Percentiles rank a stretch among this genome's conserved stretches.
These are phyloP conservation scores for Decapterus maruadsi DNA, from an alignment of 2,797 vertebrate genomes.

Conservation along the genomic window DNA sequence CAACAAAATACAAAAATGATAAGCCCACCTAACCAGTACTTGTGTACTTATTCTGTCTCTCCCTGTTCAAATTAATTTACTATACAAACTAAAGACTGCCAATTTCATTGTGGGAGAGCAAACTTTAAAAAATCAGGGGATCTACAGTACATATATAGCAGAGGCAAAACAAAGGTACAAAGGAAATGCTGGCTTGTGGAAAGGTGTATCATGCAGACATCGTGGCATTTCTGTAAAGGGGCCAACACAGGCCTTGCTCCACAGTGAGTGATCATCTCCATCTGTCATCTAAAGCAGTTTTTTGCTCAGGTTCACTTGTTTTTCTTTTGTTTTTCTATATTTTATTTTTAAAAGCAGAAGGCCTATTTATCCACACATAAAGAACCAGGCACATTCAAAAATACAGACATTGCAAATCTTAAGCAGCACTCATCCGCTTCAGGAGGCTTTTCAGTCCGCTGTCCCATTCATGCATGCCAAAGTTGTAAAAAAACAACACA, in stretches of 20 bases:
- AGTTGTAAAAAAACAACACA: neutral
- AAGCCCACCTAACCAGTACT: slow-evolving; percentile 18
- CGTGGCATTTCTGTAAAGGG: slow-evolving; percentile 61
- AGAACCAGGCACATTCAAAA: slow-evolving; percentile 9
- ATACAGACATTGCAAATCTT: slow-evolving; percentile 46
- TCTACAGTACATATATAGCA: slow-evolving; percentile 10
- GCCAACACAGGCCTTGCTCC: slow-evolving; percentile 61
- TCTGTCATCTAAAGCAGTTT: slow-evolving; percentile 62
- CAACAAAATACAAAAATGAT: slow-evolving; percentile 30
- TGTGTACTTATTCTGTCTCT: neutral
- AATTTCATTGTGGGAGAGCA: no score
- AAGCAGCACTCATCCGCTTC: slow-evolving; percentile 43
- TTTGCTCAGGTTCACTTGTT: slow-evolving; percentile 32
- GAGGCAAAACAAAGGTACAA: slow-evolving; percentile 52
- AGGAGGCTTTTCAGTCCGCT: slow-evolving; percentile 45
- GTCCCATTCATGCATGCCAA: slow-evolving; percentile 25
- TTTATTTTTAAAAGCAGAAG: slow-evolving; percentile 3
- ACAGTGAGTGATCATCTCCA: slow-evolving; percentile 64
- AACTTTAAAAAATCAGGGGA: no score
- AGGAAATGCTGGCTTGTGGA: slow-evolving; percentile 39
- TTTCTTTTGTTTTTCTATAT: slow-evolving; percentile 17
- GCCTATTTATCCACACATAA: slow-evolving; percentile 36
- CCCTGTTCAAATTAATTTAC: no score
- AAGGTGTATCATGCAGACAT: slow-evolving; percentile 68
- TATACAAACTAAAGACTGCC: no score